Base-by-base conservation (phyloP, 1,140 invertebrate genomes). In the Heterodera schachtii region DNA sequence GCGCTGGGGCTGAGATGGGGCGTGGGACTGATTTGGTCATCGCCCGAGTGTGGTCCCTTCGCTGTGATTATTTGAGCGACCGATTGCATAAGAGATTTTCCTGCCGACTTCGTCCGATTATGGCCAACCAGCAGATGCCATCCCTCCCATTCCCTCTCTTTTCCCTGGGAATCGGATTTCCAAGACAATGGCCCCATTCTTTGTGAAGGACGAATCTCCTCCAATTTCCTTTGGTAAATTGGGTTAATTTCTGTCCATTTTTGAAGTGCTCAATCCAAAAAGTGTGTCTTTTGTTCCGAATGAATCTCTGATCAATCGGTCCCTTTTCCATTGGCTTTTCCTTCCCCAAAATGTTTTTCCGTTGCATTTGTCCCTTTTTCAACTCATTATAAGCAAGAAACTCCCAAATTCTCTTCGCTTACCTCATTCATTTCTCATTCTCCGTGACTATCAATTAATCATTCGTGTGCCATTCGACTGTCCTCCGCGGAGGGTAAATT, bases 101-200 rank as follows among this genome's bases (percentile, higher is more conserved):
- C 16, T 5, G 13, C 3, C 57, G 5, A 64, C 52, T 52, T 16
- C 52, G 16, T 16, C 57, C 57, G 57, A 64, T 64, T 64, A 64
- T 64, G 57, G 57, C 57, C 57, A 64, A 64, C 57, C 57, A 64
- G 57, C 57, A 64, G 57, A 64, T 64, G 57, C 57, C 57, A 64
- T 60, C 57, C 57, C 57, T 19, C 57, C 57, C 57, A 52, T 52
- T 52, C 52, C 52, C 49, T 9, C 57, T 4, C 16, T 19, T 64
- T 52, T 11, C 49, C 11, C 57, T 5, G 57, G 57, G 57, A 64
- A 64, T 64, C 57, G 57, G 57, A 64, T 64, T 64, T 64, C 57
- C 57, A 64, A 64, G 57, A 64, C 57, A 64, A 64, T 64, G 57
- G 57, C 57, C 13, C 57, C 57, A 64, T 5, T 19, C 9, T 64